These are phyloP conservation scores for Temnothorax ravouxi DNA, from an alignment of 2,888 invertebrate species.

Conservation along the genomic window DNA sequence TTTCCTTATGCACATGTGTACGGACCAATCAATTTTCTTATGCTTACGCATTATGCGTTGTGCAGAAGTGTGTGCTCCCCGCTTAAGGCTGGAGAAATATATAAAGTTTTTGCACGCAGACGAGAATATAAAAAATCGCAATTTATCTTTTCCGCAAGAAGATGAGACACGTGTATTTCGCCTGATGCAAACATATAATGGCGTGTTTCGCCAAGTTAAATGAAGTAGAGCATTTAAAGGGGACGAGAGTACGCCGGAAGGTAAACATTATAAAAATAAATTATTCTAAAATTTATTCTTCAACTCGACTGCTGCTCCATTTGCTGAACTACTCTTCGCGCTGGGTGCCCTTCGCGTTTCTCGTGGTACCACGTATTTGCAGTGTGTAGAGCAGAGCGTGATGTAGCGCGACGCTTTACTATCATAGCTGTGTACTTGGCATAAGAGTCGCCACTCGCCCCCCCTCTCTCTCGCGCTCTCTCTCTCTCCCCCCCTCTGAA, in stretches of 20 bases:
- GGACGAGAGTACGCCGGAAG: conserved; percentile 1
- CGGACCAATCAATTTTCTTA: too few species aligned
- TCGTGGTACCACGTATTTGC: conserved; percentile 35
- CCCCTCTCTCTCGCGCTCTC: background rate
- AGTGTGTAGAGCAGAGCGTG: conserved; percentile 29
- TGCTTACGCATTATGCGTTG: too few species aligned
- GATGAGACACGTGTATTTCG: background rate
- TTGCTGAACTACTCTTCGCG: conserved; percentile 15
- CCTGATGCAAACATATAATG: background rate
- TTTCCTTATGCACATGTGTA: too few species aligned
- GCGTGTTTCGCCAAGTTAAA: background rate
- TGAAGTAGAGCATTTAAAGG: conserved; percentile 20
- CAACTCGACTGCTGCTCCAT: conserved; percentile 39
- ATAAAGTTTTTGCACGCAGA: background rate
- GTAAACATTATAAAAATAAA: conserved; percentile 34
- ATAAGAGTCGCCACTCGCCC: background rate
- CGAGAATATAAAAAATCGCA: background rate
- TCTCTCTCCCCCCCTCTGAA: conserved; percentile 31
- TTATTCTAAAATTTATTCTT: conserved; percentile 42
- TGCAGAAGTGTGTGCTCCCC: too few species aligned
- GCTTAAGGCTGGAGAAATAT: background rate
- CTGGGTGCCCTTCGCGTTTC: background rate
- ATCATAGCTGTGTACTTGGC: conserved; percentile 33
- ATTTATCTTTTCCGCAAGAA: background rate
- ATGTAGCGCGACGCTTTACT: conserved; percentile 27